Base-by-base conservation (phyloP, 2,888 invertebrate genomes). In the Aproaerema taeniolella region DNA sequence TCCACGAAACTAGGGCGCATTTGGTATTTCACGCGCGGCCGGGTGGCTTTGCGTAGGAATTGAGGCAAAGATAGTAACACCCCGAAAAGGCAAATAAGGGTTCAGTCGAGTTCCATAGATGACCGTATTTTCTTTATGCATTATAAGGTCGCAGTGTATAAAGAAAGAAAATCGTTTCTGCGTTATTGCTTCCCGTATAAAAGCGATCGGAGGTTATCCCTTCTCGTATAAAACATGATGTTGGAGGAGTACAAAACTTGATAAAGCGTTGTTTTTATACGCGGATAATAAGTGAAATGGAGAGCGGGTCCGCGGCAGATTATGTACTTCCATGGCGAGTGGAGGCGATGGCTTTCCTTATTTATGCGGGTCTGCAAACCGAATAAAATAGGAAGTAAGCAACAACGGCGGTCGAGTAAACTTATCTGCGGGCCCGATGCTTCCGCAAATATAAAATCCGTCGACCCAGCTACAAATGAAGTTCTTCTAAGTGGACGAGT, bases 11-110 rank as follows among this genome's bases (percentile, higher is more conserved):
- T 76, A 68, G 80, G 86, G 71, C 87, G 78, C 75, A 80, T 74
- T 87, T 86, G 79, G 83, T 85, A 83, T 86, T 83, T 79, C 76
- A 80, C 78, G 78, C 79, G 80, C 77, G 80, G 69, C 68, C 66
- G 71, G 67, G 62, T 64, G 69, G 74, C 76, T 80, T 80, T 80
- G 67, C 77, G 72, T 73, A 73, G 69, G 74, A 81, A 79, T 79
- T 68, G 80, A 73, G 67, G 70, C 71, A 76, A 63, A 78, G 79
- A 80, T 81, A 79, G 73, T 78, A 76, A 74, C 73, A 68, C 73
- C 71, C 76, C 62, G 60, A 76, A 80, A 83, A 82, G 76, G 76
- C 78, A 81, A 85, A 81, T 78, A 79, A 69, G 73, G 78, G 80
- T 76, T 74, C 65, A 68, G 70, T 67, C 58, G 65, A 74, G 74